Base-by-base conservation (phyloP, 2,797 vertebrate species). In the Moxostoma hubbsi region DNA sequence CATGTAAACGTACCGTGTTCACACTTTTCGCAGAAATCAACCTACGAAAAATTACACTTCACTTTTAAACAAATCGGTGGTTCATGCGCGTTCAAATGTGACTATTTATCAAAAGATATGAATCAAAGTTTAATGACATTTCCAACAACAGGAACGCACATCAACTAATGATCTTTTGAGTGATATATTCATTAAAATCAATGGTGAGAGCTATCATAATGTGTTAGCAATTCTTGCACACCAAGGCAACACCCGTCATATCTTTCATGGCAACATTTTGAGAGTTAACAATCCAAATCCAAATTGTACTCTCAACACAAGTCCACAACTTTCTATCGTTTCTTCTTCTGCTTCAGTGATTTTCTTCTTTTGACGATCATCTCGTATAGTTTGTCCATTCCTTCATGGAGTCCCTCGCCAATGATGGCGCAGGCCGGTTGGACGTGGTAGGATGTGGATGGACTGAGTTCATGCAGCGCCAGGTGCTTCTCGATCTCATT, bases 331-430 rank as follows among this genome's bases (percentile, higher is more conserved):
- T 10, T 57, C 91, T 94, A 94, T 91, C 94, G 94, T 87, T 94
- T 95, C 88, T 95, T 96, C 89, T 95, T 95, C 89, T 95, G 94
- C 86, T 95, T 95, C 67, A 96, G 89, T 68, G 92, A 93, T 90
- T 95, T 96, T 85, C 95, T 93, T 81, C 95, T 90, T 83, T 95
- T 96, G 69, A 95, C 90, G 84, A 96, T 96, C 95, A 96, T 96
- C 90, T 96, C 95, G n/a, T 95, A 95, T 63, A 96, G 92, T 87
- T 95, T 95, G 93, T 96, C 95, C 95, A 96, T 95, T 85, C 95
- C 95, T 86, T 96, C 95, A 43, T 94, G 95, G 12, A 96, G 93
- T 72, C 95, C 95, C 87, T 96, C 95, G 54, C 95, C 95, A 72
- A 96, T 96, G 90, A 96, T 96, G 85, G 95, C 95, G 83, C 95